Conservation (phyloP, 2,113 vertebrate genomes). For the Myiopsitta monachus region DNA sequence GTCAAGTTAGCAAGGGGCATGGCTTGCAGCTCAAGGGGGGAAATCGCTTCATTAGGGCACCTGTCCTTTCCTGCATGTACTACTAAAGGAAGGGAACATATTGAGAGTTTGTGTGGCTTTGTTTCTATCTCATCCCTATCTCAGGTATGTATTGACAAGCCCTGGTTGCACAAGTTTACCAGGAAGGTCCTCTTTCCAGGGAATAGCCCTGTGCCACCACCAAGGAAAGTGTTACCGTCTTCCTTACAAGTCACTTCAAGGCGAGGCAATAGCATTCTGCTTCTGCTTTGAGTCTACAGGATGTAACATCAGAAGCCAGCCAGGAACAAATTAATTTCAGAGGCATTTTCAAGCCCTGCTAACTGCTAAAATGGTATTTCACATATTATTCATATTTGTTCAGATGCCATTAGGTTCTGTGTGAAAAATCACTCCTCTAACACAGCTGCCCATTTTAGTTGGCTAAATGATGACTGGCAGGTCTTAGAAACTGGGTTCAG, state of each 20-base stretch:
- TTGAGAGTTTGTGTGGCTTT: neutral
- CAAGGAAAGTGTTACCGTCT: neutral
- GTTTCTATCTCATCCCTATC: neutral
- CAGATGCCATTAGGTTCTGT: constrained; percentile 42
- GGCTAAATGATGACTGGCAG: constrained; percentile 61
- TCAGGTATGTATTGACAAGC: neutral
- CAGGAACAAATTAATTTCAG: constrained; percentile 41
- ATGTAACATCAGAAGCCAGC: neutral
- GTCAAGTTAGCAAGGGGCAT: neutral
- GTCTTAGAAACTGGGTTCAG: constrained; percentile 27
- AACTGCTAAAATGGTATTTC: constrained; percentile 56
- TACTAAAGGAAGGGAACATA: neutral
- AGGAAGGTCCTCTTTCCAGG: neutral
- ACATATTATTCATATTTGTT: constrained; percentile 54
- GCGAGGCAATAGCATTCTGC: neutral
- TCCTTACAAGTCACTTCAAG: neutral
- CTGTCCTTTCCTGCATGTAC: neutral
- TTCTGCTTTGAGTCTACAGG: neutral
- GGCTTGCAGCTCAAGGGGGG: neutral
- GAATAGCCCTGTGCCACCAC: neutral
- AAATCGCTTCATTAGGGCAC: neutral
- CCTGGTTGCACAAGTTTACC: neutral
- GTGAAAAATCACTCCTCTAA: constrained; percentile 49
- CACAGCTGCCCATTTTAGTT: constrained; percentile 1
- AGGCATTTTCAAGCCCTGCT: constrained; percentile 55